Conservation (phyloP, 2,113 vertebrate genomes). For the Hemicordylus capensis region DNA sequence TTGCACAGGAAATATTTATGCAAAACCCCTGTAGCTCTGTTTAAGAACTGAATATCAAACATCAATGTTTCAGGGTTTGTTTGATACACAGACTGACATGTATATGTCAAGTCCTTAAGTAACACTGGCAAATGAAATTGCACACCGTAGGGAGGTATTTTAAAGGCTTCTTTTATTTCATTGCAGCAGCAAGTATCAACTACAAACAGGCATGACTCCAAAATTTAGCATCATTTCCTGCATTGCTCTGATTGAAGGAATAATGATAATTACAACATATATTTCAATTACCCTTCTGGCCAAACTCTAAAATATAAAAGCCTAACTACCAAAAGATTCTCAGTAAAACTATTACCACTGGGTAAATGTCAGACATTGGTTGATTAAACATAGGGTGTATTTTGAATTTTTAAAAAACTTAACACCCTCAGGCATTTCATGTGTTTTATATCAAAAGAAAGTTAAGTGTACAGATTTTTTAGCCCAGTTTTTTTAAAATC, state of each 20-base stretch:
- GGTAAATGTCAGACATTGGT: background rate
- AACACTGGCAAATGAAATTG: slow-evolving; percentile 30
- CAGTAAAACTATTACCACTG: background rate
- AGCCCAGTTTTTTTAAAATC: too few species aligned
- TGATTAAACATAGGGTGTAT: background rate
- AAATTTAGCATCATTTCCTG: background rate
- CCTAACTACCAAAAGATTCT: background rate
- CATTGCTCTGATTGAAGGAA: background rate
- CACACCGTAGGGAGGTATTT: background rate
- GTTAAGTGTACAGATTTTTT: background rate
- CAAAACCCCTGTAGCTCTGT: slow-evolving; percentile 46
- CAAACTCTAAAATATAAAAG: background rate
- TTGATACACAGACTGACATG: slow-evolving; percentile 55
- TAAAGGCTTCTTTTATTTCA: slow-evolving; percentile 12
- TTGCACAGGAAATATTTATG: slow-evolving; percentile 55
- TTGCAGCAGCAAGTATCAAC: background rate
- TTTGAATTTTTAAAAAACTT: background rate
- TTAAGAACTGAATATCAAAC: slow-evolving; percentile 56
- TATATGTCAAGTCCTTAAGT: slow-evolving; percentile 15
- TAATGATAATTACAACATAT: background rate
- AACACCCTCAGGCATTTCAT: background rate
- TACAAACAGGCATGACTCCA: background rate
- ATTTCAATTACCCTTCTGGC: background rate
- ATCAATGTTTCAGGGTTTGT: slow-evolving; percentile 33
- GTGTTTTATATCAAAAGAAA: slow-evolving; percentile 6